Evolutionary conservation across 2,888 invertebrate genomes (phyloP), one percentile per base, ranked within the genome.

Genomic region (Aquatica leii): DNA sequence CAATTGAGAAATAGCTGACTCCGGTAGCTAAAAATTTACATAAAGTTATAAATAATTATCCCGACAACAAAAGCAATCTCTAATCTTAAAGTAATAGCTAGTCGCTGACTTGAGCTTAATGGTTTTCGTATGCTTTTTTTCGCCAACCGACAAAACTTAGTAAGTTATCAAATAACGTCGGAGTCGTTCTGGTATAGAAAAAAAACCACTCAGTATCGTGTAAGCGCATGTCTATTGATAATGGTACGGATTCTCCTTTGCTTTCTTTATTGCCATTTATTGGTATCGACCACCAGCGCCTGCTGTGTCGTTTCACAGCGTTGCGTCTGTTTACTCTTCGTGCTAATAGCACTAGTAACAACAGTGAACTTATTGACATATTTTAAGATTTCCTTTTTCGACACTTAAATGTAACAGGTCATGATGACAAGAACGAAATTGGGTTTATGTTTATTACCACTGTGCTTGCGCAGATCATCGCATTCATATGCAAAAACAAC

Each of bases 31-130:
- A n/a, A 21, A 24, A 56, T 17, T 15, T 53, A 17, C 4, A n/a
- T n/a, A 37, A 24, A 6, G 6, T 24, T 4, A 37, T 12, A 12
- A 2, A 8, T 46, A 17, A 5, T 17, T 17, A 46, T 46, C 4
- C 46, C 18, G 24, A 15, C 14, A 18, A 40, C 9, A 14, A 18
- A 21, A 8, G 31, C 14, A 66, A 70, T 70, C 67, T 70, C 68
- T 67, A 69, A 68, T 69, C 70, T 70, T 69, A 70, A 70, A 64
- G 70, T 65, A 61, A 68, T 70, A 65, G 68, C 68, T 63, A 68
- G 70, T 67, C 66, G 64, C 12, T 41, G 37, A 11, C 2, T 37
- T 5, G 37, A 3, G 2, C 4, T 3, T 3, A 51, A 6, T 31
- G 51, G 31, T 37, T 53, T 53, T 21, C 37, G 9, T 15, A 37